Base-by-base conservation (phyloP, 2,113 vertebrate species). In the Tamias sibiricus region DNA sequence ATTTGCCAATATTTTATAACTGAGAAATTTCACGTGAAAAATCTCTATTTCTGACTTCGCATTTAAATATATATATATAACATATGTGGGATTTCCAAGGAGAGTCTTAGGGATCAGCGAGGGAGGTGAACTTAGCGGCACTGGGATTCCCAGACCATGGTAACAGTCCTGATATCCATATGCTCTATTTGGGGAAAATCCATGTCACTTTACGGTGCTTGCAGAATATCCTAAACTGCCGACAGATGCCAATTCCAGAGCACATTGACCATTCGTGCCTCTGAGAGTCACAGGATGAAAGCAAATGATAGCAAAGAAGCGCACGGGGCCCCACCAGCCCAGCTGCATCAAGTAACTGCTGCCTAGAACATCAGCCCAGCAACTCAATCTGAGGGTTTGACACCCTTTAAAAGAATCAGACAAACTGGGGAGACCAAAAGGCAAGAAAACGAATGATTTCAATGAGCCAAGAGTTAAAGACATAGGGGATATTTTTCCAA, bases 61-160 rank as follows among this genome's bases (percentile, higher is more conserved):
- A 40, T 35, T 88, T 77, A 74, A 77, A 87, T 92, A 24, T 49
- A 47, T 35, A 88, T 77, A 74, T 77, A 26, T n/a, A 84, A 28
- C 83, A 81, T 81, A 66, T 83, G 64, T 81, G 76, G 52, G 80
- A 95, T 97, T 96, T 96, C 64, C 95, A 74, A 49, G 42, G 71
- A 90, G 90, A 89, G 37, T n/a, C 72, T 69, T 47, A 26, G 71
- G 64, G 52, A 26, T 62, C 57, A 54, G 30, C 0, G 0, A 84
- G 64, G 80, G 71, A 93, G 74, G 83, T 75, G 64, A 80, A 92
- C 90, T 86, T 77, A 24, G 66, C 90, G 19, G n/a, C 0, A 0
- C 8, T 79, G 62, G n/a, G 42, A 68, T 81, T 83, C 87, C 20
- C 76, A 80, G 90, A 74, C 57, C n/a, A 13, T 11, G 76, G 66